Evolutionary conservation across 2,113 vertebrate genomes (phyloP), one percentile per base, ranked within the genome.

Genomic region (Mystacornis crossleyi): DNA sequence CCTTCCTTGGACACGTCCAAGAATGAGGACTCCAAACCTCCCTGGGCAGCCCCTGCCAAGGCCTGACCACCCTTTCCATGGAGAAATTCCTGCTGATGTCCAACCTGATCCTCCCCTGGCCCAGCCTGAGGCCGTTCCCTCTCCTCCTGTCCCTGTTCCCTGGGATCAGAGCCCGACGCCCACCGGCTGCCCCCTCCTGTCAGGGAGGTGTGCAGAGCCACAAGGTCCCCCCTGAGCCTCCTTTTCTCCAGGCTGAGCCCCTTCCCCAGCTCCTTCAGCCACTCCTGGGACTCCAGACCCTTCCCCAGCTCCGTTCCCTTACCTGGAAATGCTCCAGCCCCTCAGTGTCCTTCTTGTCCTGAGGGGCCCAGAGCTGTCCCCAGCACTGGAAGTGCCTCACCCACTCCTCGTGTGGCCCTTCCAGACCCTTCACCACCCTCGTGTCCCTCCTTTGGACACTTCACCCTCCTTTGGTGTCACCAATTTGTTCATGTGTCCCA

Each of bases 201-300:
- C 62, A 67, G 75, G 75, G 42, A 43, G 5, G 6, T 65, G 77
- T 65, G 61, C 50, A 80, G 77, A 80, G 61, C 50, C 61, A 80
- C 6, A 51, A n/a, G 73, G 53, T 2, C 4, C 61, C 75, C 38
- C 19, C 33, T 29, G 33, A 45, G 12, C 38, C 48, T 24, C 77
- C 77, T 80, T 45, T 80, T 0, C 75, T 79, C 38, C 75, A 64
- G 75, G 12, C 77, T 80, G 16, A 64, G 75, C 60, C 48, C 48
- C 48, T 50, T 62, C 25, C 9, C 75, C 61, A 79, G 48, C 77
- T 66, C 61, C 58, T 29, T 78, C 47, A 78, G 73, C 20, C 0
- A 0, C 24, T 48, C 65, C 43, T 34, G 64, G 17, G 0, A 3
- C 43, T 77, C 55, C n/a, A 48, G 40, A 0, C n/a, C 55, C 21